Evolutionary conservation across 2,113 vertebrate species (phyloP).

Genomic region (Ameiurus melas): DNA sequence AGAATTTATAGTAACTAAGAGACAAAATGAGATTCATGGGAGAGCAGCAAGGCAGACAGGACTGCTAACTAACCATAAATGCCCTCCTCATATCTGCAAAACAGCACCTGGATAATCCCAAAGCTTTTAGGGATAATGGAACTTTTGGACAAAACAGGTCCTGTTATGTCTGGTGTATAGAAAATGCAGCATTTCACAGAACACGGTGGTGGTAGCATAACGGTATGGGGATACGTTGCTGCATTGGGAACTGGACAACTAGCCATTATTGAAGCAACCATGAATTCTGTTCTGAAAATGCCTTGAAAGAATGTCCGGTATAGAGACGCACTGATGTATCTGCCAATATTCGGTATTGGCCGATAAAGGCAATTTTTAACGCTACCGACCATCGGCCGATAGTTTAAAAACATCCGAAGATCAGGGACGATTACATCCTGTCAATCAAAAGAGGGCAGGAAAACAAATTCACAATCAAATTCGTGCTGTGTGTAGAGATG

Average conservation of each 20-base stretch:
- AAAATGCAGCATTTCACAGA: neutral
- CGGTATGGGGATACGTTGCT: neutral
- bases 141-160: neutral
- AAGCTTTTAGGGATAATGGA: neutral
- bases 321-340: too few relatives aligned
- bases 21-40: neutral
- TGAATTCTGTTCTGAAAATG: neutral
- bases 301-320: neutral
- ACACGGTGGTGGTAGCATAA: slow-evolving; percentile 9
- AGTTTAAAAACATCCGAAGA: too few relatives aligned
- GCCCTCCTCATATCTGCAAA: neutral
- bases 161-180: neutral
- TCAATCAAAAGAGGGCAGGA: too few relatives aligned
- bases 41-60: neutral
- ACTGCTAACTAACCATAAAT: neutral
- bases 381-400: too few relatives aligned
- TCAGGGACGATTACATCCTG: too few relatives aligned
- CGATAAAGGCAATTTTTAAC: too few relatives aligned
- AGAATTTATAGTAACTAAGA: neutral
- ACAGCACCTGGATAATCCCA: neutral
- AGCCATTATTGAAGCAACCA: neutral
- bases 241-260: neutral
- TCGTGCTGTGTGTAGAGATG: too few relatives aligned
- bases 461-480: too few relatives aligned
- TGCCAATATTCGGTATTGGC: too few relatives aligned